Base-by-base conservation (phyloP, 2,888 invertebrate genomes). In the Maniola hyperantus region DNA sequence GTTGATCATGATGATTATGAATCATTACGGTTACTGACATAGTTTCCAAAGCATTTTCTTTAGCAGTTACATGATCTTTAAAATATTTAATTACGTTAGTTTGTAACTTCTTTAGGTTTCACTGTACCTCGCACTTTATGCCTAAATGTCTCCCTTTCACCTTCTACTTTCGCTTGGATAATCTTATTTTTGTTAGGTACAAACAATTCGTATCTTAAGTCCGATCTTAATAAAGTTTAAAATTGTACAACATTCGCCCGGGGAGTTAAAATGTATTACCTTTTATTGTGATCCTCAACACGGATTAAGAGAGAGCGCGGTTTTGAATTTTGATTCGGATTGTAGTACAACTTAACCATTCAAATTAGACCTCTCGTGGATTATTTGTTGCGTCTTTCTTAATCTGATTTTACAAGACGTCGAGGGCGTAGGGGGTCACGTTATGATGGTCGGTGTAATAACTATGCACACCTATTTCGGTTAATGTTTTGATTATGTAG, bases 221-320 rank as follows among this genome's bases (percentile, higher is more conserved):
- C 68, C 36, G 65, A 69, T 72, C n/a, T 67, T 60, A 74, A 81
- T 85, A 90, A 81, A 81, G 84, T 77, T 73, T 71, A 81, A 80
- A 83, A 77, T 88, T 71, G 75, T 65, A 51, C 64, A 78, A 69
- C 79, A 74, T 73, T 72, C 68, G 68, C 63, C 70, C 74, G 76
- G 77, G 85, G 85, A 90, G 87, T 89, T 91, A 88, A 91, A 92
- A 92, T 92, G 90, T 92, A 91, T 91, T 91, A 91, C 91, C 91
- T 92, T 92, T 92, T 92, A 92, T 92, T 92, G 92, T 92, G 91
- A 91, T 90, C 92, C 89, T 89, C 89, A 91, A 89, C 90, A 88
- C 88, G 92, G 92, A 92, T 92, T 92, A 91, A 91, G 91, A 91
- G 91, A 88, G 90, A 83, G 89, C 88, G 91, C 90, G 91, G 92